Evolutionary conservation across 2,797 vertebrate species (phyloP).

Genomic region (Paguma larvata): DNA sequence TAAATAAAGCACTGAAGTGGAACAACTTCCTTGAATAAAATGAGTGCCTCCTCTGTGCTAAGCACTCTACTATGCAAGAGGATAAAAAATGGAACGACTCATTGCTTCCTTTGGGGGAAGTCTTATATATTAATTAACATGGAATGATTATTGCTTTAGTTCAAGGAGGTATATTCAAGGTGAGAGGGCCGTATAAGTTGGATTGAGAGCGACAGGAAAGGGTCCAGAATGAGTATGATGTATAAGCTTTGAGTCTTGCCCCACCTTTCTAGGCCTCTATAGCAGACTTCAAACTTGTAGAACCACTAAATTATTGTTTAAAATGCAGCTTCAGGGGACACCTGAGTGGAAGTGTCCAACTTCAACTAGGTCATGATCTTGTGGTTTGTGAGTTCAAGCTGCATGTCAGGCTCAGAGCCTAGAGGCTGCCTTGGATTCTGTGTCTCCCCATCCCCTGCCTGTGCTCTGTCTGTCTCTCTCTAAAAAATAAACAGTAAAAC

Average conservation of each 20-base stretch:
- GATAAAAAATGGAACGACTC: not conserved
- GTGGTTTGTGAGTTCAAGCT: too few species aligned
- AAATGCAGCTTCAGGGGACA: not conserved
- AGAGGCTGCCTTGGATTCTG: not conserved
- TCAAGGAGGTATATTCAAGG: not conserved
- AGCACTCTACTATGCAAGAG: not conserved
- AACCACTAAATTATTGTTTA: not conserved
- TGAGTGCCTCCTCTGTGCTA: not conserved
- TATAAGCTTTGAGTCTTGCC: not conserved
- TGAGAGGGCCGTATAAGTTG: not conserved
- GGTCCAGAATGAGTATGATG: not conserved
- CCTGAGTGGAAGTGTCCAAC: not conserved
- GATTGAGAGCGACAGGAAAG: not conserved
- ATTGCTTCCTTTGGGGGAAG: not conserved
- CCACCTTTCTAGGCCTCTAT: not conserved
- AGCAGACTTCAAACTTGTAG: not conserved
- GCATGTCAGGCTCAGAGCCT: too few species aligned
- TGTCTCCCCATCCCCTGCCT: too few species aligned
- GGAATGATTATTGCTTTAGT: not conserved
- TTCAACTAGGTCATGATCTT: not conserved
- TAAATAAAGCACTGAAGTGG: not conserved
- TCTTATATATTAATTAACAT: not conserved
- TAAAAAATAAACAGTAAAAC: not conserved
- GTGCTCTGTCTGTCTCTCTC: not conserved
- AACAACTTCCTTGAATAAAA: not conserved